Evolutionary conservation across 2,888 invertebrate genomes (phyloP), one percentile per base, ranked within the genome.

Genomic region (Disparrhopalites patrizii): DNA sequence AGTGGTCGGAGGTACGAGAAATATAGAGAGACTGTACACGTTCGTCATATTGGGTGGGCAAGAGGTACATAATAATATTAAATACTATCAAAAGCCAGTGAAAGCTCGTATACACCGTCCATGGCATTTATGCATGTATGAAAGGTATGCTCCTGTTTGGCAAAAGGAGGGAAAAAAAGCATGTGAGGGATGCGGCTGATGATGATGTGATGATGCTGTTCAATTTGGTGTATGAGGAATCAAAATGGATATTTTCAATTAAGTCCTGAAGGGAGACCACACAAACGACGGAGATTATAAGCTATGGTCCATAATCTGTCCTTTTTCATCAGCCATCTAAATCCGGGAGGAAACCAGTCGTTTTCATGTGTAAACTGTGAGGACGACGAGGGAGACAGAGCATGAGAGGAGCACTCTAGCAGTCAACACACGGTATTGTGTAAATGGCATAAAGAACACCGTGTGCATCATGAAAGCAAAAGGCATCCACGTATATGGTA

Each of bases 161-260:
- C n/a, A n/a, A n/a, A n/a, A n/a, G n/a, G n/a, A 23, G 3, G 23
- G 23, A 47, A 47, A 47, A n/a, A n/a, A 47, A 47, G 3, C 2
- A 23, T 23, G n/a, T n/a, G n/a, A n/a, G n/a, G 47, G 23, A 47
- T 47, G 47, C n/a, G n/a, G 36, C 20, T 23, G 47, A 23, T 47
- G 47, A 47, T 47, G 47, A 60, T 50, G 28, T 28, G 27, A 27
- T 47, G 47, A 25, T 58, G 25, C 58, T 43, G 38, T 52, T 51
- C 52, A 40, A 56, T 65, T 54, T 65, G 56, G 38, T 65, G 62
- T 62, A 62, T 60, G 62, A 58, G 43, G 65, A 69, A 67, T 69
- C 67, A 67, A 69, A 66, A 69, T 67, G 67, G 65, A 67, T 69
- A 67, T 69, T 69, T 67, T 67, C 69, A 69, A 69, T 69, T 66